Base-by-base conservation (phyloP, 2,797 vertebrate species). In the Myotis planiceps region DNA sequence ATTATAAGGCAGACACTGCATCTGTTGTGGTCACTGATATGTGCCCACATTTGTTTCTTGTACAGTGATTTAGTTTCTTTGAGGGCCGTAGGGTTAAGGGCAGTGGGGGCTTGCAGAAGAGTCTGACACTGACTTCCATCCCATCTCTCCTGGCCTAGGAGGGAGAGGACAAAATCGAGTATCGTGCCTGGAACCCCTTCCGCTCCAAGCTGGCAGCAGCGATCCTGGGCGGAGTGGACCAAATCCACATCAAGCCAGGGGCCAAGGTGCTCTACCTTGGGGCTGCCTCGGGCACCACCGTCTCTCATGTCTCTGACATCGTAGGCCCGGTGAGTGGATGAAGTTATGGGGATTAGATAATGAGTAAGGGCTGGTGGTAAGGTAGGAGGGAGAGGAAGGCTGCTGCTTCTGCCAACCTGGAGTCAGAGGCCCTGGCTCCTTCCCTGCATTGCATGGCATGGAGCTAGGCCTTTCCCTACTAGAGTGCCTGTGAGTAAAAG, bases 171-270 rank as follows among this genome's bases (percentile, higher is more conserved):
- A 99, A 99, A 96, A 99, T 99, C 25, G 99, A 99, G 78, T 99
- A 99, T 98, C 98, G 99, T 94, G 99, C 99, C 15, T 99, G 99
- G 99, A 99, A 99, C 96, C 99, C 99, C 0, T 99, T 99, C 97
- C 99, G 99, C 16, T 99, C 99, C 12, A 99, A 99, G 90, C 98
- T 99, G 96, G 99, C 99, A 0, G 99, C 99, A 0, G 99, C 99
- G 16, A 99, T 99, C 95, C 97, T 99, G 94, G 99, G 99, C 0
- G 99, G 99, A 19, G 98, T 99, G 0, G 99, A 99, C 96, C 99
- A 99, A 98, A 99, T 99, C 96, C 99, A 99, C 86, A 99, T 99
- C 97, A 99, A 99, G 71, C 99, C 99, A 0, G 99, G 99, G 13
- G 75, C 98, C 1, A 99, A 99, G 95, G 99, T 99, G 95, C 99